phyloP scores from a whole-genome alignment of 2,113 vertebrate species.

The Piaya cayana region DNA sequence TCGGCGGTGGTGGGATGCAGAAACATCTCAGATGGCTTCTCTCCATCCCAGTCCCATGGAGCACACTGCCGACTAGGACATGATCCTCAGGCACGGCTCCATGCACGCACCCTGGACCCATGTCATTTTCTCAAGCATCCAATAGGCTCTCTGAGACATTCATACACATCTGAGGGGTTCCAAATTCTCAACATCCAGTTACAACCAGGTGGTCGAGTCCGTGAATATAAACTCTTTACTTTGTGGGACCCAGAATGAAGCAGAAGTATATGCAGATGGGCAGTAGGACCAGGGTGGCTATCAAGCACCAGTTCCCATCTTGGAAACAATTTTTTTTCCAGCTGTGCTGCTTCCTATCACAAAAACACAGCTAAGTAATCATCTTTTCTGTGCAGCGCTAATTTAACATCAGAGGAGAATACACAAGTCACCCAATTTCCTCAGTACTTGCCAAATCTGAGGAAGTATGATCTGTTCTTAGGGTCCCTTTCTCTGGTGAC shows the following conservation, averaged over 20 bases:
- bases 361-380: not conserved
- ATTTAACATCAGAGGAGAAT: not conserved
- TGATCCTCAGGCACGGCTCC: not conserved
- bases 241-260: not conserved
- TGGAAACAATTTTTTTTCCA: not conserved
- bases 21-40: not conserved
- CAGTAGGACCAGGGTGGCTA: not conserved
- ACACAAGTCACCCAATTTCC: accelerated
- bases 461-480: not conserved
- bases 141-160: not conserved
- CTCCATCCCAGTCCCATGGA: not conserved
- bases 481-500: not conserved
- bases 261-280: accelerated
- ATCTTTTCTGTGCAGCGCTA: not conserved
- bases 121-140: not conserved
- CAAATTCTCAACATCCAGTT: not conserved
- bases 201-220: not conserved
- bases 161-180: not conserved
- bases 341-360: not conserved
- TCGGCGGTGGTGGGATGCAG: not conserved
- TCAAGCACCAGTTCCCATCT: accelerated
- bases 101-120: not conserved
- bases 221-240: not conserved
- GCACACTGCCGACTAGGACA: accelerated
- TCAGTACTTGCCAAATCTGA: not conserved